These are phyloP conservation scores for Zelleria hepariella DNA, from an alignment of 2,888 invertebrate species.

Conservation along the genomic window DNA sequence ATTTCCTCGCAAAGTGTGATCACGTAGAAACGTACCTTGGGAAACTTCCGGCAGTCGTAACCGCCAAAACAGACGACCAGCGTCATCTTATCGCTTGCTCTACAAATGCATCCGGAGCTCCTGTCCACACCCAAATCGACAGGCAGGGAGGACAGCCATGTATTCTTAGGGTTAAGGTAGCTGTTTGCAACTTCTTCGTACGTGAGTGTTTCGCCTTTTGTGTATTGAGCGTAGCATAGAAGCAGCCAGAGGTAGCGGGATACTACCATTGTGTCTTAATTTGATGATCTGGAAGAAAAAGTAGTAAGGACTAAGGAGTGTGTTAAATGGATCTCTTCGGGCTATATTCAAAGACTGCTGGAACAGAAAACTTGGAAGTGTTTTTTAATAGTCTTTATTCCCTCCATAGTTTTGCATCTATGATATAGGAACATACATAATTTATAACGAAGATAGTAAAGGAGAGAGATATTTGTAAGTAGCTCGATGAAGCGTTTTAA, in stretches of 20 bases:
- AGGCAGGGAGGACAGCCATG: slow-evolving; percentile 33
- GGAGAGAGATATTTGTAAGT: too few relatives aligned
- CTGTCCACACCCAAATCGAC: slow-evolving; percentile 41
- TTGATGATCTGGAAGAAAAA: background rate
- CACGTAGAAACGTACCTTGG: slow-evolving; percentile 35
- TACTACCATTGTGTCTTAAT: background rate
- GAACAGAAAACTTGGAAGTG: too few relatives aligned
- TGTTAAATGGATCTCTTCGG: too few relatives aligned
- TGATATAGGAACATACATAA: too few relatives aligned
- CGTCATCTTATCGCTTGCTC: slow-evolving; percentile 36
- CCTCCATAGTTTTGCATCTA: too few relatives aligned
- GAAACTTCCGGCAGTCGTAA: slow-evolving; percentile 61
- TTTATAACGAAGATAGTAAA: too few relatives aligned
- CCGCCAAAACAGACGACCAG: slow-evolving; percentile 68
- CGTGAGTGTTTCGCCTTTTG: slow-evolving; percentile 34
- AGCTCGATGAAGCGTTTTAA: too few relatives aligned
- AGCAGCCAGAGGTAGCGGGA: slow-evolving; percentile 44
- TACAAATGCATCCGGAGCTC: slow-evolving; percentile 64
- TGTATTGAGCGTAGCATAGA: slow-evolving; percentile 47
- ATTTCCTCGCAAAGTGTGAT: too few relatives aligned
- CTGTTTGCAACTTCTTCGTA: slow-evolving; percentile 36
- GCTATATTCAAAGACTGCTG: too few relatives aligned
- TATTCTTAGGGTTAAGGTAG: slow-evolving; percentile 29
- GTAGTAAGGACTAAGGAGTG: background rate
- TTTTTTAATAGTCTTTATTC: too few relatives aligned